Conservation (phyloP, 2,797 vertebrate genomes). For the Huso huso region DNA sequence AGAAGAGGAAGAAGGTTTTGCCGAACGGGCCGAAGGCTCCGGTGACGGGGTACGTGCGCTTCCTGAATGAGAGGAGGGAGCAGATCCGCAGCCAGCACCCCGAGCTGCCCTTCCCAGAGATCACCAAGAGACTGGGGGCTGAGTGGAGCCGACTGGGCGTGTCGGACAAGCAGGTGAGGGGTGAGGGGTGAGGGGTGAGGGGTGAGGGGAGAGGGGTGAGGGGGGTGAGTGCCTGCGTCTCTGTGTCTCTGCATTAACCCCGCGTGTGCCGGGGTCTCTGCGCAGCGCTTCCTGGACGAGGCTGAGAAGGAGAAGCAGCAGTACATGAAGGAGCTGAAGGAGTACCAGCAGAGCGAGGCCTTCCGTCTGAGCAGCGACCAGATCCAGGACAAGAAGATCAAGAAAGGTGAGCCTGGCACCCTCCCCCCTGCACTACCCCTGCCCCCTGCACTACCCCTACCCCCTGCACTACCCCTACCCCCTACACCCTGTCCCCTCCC, state of each 20-base stretch:
- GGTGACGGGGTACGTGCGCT: slow-evolving; percentile 90
- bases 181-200: too few relatives aligned
- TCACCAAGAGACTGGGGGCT: slow-evolving; percentile 90
- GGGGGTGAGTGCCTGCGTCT: background rate
- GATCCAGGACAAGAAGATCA: slow-evolving; percentile 90
- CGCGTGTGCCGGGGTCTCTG: background rate
- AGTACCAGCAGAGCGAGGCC: slow-evolving; percentile 93
- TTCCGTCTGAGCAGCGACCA: slow-evolving; percentile 87
- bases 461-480: too few relatives aligned
- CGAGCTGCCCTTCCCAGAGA: slow-evolving; percentile 90
- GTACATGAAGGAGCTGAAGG: slow-evolving; percentile 85
- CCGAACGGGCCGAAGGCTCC: slow-evolving; percentile 96
- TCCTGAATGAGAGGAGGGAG: slow-evolving; percentile 87
- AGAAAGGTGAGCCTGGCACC: slow-evolving; percentile 69
- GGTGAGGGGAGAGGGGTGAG: background rate
- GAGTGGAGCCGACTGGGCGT: slow-evolving; percentile 89
- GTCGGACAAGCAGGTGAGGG: slow-evolving; percentile 81
- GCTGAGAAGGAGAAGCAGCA: slow-evolving; percentile 91
- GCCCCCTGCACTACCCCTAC: too few relatives aligned
- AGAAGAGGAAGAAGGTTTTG: slow-evolving; percentile 95
- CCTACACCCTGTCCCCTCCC: too few relatives aligned
- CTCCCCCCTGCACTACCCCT: background rate
- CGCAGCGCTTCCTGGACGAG: slow-evolving; percentile 85
- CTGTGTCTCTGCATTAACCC: background rate
- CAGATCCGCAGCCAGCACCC: slow-evolving; percentile 85